Base-by-base conservation (phyloP, 2,113 vertebrate species). In the Halcyon senegalensis region DNA sequence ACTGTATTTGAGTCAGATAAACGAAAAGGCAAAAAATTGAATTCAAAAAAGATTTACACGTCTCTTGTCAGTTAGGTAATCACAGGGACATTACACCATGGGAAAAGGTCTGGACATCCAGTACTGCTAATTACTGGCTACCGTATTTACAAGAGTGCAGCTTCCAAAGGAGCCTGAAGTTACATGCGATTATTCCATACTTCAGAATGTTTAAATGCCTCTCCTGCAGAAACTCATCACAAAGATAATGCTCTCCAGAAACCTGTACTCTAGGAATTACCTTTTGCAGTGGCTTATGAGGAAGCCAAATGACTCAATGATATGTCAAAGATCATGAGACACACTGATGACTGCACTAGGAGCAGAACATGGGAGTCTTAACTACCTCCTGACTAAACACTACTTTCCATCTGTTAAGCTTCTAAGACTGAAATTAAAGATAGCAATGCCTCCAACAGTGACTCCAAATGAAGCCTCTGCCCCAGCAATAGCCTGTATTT, bases 201-300 rank as follows among this genome's bases (percentile, higher is more conserved):
- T 53, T 48, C 8, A 37, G 13, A 48, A 46, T 3, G 7, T 23
- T 89, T 69, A 31, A 50, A 20, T 17, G 51, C 2, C 30, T 48
- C 18, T 67, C 18, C 31, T 48, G 33, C 80, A 5, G 12, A 41
- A 77, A 58, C 4, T 11, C 18, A 5, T 19, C 12, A 16, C 2
- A 28, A 80, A 39, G 27, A 28, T 5, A n/a, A 31, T 3, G 11
- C 9, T 73, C 35, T 66, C 16, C 41, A 58, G 30, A 69, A 73
- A 6, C 19, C 33, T 74, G 0, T 0, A 1, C 14, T 1, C 3
- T 19, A n/a, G 18, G 18, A 7, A n/a, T 24, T 27, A 50, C 19
- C 7, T 73, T 59, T 20, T 63, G 14, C 19, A 48, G 24, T 4
- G 21, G 21, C 13, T 87, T 44, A 30, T 7, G 24, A 66, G 28